Evolutionary conservation across 2,113 vertebrate species (phyloP), one percentile per base, ranked within the genome.

Genomic region (Hemicordylus capensis): DNA sequence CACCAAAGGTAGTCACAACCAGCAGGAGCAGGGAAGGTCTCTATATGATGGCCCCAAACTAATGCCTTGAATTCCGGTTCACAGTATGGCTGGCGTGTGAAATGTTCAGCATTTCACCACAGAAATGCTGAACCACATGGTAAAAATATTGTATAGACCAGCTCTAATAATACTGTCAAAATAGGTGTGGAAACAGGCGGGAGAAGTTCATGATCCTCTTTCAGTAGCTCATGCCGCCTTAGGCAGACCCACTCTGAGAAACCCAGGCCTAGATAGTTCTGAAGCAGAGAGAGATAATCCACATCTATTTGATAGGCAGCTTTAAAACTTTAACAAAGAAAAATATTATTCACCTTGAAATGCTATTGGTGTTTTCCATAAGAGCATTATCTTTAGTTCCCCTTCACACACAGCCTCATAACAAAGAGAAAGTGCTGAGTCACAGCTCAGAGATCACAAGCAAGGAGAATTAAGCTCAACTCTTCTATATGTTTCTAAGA

Each of bases 251-350:
- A 42, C 61, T 78, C 24, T 34, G 39, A 81, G 34, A 58, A 70
- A 46, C 75, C 46, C 8, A 3, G 6, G 37, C 24, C 67, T 58
- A 88, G 37, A 76, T 15, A 7, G 24, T 20, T 42, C 63, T 69
- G 69, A 4, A 44, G 85, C 79, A 64, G 9, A 22, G 12, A 31
- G 22, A 66, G 24, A 76, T 77, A 88, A 75, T 64, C 74, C 24
- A 64, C n/a, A 39, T 81, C 56, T 51, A 83, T 17, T 20, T 37
- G 74, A 85, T 48, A 31, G 63, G 28, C 1, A 61, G 1, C 7
- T 87, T 91, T 87, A 86, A 77, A 83, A 80, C 37, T 69, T 67
- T 1, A 58, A 83, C 7, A 87, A 61, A 90, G 87, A 78, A 3
- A 84, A n/a, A 7, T 88, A 73, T 63, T 77, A 76, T 76, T 81